phyloP scores from a whole-genome alignment of 2,797 vertebrate species.

The Melanotaenia pygmaea region DNA sequence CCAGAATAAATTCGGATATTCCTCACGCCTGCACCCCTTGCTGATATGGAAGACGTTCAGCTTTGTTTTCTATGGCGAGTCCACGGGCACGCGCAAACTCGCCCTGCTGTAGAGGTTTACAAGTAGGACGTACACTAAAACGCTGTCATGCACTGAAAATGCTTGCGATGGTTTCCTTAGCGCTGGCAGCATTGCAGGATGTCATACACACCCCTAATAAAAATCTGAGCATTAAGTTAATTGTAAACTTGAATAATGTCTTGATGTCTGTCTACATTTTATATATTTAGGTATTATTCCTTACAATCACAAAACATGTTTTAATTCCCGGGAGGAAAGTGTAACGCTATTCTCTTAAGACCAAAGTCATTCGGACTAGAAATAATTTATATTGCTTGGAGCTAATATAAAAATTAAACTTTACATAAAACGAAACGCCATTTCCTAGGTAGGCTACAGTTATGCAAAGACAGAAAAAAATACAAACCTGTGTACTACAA shows the following conservation, averaged over 20 bases:
- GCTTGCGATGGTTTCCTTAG: conserved; percentile 48
- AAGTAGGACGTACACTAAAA: conserved; percentile 73
- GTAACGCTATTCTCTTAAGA: background rate
- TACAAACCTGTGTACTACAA: background rate
- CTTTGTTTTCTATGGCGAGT: conserved; percentile 87
- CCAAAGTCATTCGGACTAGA: background rate
- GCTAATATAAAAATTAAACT: background rate
- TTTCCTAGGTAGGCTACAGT: background rate
- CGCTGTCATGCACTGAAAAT: conserved; percentile 57
- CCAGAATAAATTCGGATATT: conserved; percentile 63
- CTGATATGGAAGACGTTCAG: conserved; percentile 84
- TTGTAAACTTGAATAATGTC: background rate
- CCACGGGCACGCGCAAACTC: conserved; percentile 80
- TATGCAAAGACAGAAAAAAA: background rate
- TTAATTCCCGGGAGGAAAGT: too few species aligned
- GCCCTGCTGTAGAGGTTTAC: conserved; percentile 76
- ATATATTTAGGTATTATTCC: background rate
- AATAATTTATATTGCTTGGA: background rate
- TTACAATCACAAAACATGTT: background rate
- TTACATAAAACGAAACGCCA: background rate
- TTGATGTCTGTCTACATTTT: background rate
- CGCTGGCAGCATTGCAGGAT: conserved; percentile 55
- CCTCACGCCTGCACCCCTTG: conserved; percentile 73
- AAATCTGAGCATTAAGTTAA: conserved; percentile 14
- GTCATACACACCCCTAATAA: conserved; percentile 35